phyloP scores from a whole-genome alignment of 2,888 invertebrate species.

The Acanthacorydalis orientalis region DNA sequence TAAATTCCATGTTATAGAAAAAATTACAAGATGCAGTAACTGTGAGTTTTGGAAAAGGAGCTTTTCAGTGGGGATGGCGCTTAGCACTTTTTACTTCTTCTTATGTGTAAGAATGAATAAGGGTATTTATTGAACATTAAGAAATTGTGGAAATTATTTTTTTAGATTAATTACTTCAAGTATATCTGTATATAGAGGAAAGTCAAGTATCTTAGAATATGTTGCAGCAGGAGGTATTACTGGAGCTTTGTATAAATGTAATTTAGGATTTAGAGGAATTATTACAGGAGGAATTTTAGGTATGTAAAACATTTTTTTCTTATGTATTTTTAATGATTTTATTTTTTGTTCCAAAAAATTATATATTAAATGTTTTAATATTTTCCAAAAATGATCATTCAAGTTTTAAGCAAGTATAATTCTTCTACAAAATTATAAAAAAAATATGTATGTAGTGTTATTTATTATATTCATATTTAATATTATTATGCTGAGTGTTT shows the following conservation, averaged over 20 bases:
- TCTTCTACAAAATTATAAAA: too few relatives aligned
- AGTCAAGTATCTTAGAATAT: slow-evolving; percentile 50
- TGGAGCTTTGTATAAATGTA: slow-evolving; percentile 48
- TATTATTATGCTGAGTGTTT: too few relatives aligned
- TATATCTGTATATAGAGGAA: slow-evolving; percentile 47
- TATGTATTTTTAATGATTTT: too few relatives aligned
- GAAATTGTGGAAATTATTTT: slow-evolving; percentile 10
- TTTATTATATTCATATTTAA: too few relatives aligned
- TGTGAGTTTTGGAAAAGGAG: slow-evolving; percentile 54
- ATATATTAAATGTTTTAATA: too few relatives aligned
- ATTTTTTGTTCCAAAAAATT: slow-evolving; percentile 6
- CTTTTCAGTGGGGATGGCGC: slow-evolving; percentile 49
- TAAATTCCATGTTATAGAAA: slow-evolving; percentile 31
- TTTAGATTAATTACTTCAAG: slow-evolving; percentile 44
- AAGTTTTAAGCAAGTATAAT: too few relatives aligned
- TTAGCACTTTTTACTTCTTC: slow-evolving; percentile 46
- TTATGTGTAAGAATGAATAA: slow-evolving; percentile 39
- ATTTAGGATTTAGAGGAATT: slow-evolving; percentile 48
- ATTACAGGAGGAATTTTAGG: slow-evolving; percentile 50
- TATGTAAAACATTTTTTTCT: slow-evolving; percentile 14
- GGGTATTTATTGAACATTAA: not conserved
- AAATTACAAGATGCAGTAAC: slow-evolving; percentile 53
- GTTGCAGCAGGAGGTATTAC: slow-evolving; percentile 43
- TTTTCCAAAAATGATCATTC: too few relatives aligned
- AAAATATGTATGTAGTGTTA: too few relatives aligned